phyloP scores from a whole-genome alignment of 2,113 vertebrate species.

The Telmatochromis brichardi region DNA sequence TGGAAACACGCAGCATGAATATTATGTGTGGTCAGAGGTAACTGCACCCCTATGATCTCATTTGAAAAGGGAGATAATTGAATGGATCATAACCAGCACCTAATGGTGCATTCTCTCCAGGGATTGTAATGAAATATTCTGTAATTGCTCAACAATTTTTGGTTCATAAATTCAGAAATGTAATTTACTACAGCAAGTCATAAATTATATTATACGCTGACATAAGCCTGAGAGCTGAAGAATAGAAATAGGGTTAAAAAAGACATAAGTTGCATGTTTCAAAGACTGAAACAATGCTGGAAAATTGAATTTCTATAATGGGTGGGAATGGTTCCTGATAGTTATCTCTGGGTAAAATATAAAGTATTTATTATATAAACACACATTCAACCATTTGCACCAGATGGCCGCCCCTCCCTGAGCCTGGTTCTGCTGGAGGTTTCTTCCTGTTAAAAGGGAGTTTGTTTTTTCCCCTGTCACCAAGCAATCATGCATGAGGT shows the following conservation, averaged over 20 bases:
- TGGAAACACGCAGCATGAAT: neutral
- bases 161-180: neutral
- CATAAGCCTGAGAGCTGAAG: neutral
- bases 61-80: constrained; percentile 43
- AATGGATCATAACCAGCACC: constrained; percentile 13
- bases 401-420: neutral
- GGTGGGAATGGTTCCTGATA: neutral
- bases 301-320: neutral
- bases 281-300: neutral
- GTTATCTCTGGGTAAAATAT: neutral
- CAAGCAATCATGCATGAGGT: neutral
- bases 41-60: constrained; percentile 29
- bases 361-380: neutral
- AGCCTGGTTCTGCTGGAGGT: neutral
- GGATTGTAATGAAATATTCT: neutral
- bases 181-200: neutral
- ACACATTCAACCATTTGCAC: neutral
- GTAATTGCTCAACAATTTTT: constrained; percentile 15
- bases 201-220: neutral
- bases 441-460: neutral
- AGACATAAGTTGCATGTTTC: neutral
- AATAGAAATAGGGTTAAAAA: neutral
- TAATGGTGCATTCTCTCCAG: neutral
- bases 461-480: neutral
- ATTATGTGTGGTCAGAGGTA: constrained; percentile 29